Percentiles rank a stretch among this genome's conserved stretches.
Conservation (phyloP, 1,140 invertebrate genomes). For the Papilio xuthus region DNA sequence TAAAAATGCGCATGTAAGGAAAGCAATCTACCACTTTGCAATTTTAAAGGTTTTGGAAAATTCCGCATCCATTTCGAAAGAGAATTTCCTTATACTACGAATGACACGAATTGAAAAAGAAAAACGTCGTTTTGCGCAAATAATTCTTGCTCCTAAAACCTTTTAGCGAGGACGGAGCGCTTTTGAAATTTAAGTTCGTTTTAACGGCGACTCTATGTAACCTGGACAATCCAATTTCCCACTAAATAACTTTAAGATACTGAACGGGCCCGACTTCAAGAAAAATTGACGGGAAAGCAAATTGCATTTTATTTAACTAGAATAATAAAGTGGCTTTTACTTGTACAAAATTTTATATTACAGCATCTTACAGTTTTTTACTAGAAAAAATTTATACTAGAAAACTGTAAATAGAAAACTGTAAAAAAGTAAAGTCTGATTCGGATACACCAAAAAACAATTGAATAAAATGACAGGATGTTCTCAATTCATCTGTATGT, state of each 20-base stretch:
- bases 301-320: constrained; percentile 2
- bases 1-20: neutral
- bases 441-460: too few relatives aligned
- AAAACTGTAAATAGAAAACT: too few relatives aligned
- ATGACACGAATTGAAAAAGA: constrained; percentile 25
- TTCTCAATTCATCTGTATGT: too few relatives aligned
- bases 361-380: neutral
- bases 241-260: constrained; percentile 17
- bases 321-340: neutral
- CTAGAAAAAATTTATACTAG: too few relatives aligned
- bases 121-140: constrained; percentile 10
- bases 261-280: neutral
- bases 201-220: constrained; percentile 20
- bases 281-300: neutral
- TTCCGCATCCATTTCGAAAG: constrained; percentile 1
- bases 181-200: constrained; percentile 26
- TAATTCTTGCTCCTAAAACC: constrained; percentile 24
- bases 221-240: constrained; percentile 12
- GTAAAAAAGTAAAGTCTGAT: too few relatives aligned
- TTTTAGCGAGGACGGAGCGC: constrained; percentile 5
- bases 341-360: neutral
- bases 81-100: neutral
- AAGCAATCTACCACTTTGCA: neutral
- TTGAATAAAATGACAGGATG: too few relatives aligned
- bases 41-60: constrained; percentile 5